Conservation (phyloP, 2,113 vertebrate genomes). For the Colossoma macropomum region DNA sequence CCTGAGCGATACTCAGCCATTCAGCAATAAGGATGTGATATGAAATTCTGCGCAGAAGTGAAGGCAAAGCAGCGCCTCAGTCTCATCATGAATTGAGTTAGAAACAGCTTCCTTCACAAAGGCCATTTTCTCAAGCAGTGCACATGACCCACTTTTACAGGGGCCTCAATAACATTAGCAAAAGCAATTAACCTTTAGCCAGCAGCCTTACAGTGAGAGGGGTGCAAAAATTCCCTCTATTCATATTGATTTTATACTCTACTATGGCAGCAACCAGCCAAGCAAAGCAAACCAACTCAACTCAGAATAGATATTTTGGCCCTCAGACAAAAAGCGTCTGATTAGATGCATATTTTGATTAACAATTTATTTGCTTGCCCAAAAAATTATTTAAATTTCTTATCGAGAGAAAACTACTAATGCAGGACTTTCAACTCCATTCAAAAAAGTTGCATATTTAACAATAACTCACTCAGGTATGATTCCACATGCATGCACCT, state of each 20-base stretch:
- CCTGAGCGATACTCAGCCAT: neutral
- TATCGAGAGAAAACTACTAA: neutral
- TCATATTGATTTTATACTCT: conserved; percentile 38
- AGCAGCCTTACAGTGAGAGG: conserved; percentile 50
- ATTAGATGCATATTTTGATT: neutral
- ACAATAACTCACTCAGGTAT: neutral
- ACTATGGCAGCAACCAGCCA: conserved; percentile 20
- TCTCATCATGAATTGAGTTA: conserved; percentile 34
- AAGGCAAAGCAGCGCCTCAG: conserved; percentile 20
- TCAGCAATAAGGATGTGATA: neutral
- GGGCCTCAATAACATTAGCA: conserved; percentile 58
- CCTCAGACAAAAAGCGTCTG: conserved; percentile 23
- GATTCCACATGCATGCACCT: neutral
- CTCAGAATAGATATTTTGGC: neutral
- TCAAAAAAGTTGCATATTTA: neutral
- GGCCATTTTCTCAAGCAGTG: conserved; percentile 45
- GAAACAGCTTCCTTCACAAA: conserved; percentile 41
- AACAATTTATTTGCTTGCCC: neutral
- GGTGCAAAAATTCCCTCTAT: conserved; percentile 36
- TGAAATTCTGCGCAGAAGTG: conserved; percentile 8
- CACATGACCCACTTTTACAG: conserved; percentile 52
- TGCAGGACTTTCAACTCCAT: neutral
- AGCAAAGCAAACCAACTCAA: conserved; percentile 10
- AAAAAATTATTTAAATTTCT: neutral
- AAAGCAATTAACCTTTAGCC: conserved; percentile 64